Conservation (phyloP, 2,113 vertebrate genomes). For the Corythornis vintsioides region DNA sequence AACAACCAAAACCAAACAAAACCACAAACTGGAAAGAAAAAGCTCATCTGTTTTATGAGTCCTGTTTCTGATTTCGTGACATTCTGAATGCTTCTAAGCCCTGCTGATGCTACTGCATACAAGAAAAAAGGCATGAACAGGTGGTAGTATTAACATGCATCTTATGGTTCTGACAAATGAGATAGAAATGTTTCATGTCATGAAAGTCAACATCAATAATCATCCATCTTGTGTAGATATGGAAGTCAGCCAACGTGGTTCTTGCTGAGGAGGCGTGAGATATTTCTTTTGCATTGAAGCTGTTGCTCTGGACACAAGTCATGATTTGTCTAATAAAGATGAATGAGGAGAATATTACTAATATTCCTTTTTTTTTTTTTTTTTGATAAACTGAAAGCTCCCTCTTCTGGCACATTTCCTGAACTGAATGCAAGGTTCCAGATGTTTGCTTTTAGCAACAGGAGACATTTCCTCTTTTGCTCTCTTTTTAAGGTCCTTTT, state of each 20-base stretch:
- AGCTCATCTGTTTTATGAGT: background rate
- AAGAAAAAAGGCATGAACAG: slow-evolving; percentile 32
- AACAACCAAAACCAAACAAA: background rate
- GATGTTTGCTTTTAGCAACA: background rate
- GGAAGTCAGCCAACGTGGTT: slow-evolving; percentile 38
- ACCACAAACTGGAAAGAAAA: background rate
- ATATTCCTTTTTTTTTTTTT: background rate
- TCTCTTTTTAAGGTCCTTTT: background rate
- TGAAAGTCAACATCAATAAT: slow-evolving; percentile 64
- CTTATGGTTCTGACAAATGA: slow-evolving; percentile 61
- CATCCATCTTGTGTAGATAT: slow-evolving; percentile 59
- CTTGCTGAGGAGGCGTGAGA: slow-evolving; percentile 41
- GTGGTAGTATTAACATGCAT: slow-evolving; percentile 56
- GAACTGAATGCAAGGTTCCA: slow-evolving; percentile 21
- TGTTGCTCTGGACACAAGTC: slow-evolving; percentile 62
- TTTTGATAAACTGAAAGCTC: slow-evolving; percentile 48
- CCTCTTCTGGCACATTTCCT: slow-evolving; percentile 40
- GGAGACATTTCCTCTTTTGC: background rate
- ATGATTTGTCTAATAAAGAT: slow-evolving; percentile 60
- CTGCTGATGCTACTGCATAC: background rate
- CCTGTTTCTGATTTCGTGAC: background rate
- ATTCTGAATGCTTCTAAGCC: background rate
- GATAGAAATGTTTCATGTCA: slow-evolving; percentile 64
- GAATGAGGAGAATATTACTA: slow-evolving; percentile 33
- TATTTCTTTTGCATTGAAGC: slow-evolving; percentile 56